Evolutionary conservation across 1,140 invertebrate genomes (phyloP).

Genomic region (Micrasema longulum): DNA sequence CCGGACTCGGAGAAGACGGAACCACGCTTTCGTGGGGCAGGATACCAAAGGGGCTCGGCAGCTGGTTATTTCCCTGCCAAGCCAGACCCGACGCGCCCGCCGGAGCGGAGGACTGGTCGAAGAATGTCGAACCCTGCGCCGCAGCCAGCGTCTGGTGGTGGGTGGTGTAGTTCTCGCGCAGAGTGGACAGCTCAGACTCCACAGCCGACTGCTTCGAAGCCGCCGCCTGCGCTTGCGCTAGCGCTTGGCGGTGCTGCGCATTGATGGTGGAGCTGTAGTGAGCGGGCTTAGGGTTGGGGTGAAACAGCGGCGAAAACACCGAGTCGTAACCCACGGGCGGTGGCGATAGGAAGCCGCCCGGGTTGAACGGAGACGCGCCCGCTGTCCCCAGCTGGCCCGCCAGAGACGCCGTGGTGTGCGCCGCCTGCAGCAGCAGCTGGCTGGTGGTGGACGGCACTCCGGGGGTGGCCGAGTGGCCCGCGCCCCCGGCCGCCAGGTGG

Average conservation of each 20-base stretch:
- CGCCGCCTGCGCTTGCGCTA: constrained; percentile 66
- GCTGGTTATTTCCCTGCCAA: constrained; percentile 76
- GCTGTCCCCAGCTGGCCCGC: constrained; percentile 69
- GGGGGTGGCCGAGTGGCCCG: constrained; percentile 58
- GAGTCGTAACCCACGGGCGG: constrained; percentile 77
- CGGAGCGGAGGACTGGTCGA: constrained; percentile 72
- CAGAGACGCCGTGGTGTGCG: constrained; percentile 72
- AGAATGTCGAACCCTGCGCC: constrained; percentile 70
- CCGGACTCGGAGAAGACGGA: constrained; percentile 73
- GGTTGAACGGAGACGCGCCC: constrained; percentile 74
- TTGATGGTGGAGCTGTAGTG: constrained; percentile 72
- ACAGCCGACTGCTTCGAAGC: constrained; percentile 69
- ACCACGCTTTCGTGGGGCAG: constrained; percentile 82
- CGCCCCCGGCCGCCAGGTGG: constrained; percentile 69
- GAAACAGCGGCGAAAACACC: constrained; percentile 79
- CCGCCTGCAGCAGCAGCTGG: constrained; percentile 73
- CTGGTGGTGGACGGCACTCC: constrained; percentile 72
- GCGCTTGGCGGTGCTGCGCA: constrained; percentile 70
- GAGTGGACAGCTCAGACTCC: constrained; percentile 70
- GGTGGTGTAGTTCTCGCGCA: constrained; percentile 70
- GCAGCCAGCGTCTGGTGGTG: constrained; percentile 68
- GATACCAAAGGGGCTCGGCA: constrained; percentile 80
- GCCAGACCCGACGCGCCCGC: constrained; percentile 67
- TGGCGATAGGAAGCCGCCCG: constrained; percentile 76
- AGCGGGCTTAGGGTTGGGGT: constrained; percentile 74